These are phyloP conservation scores for Linnaemya vulpina DNA, from an alignment of 2,888 invertebrate genomes.

Conservation along the genomic window DNA sequence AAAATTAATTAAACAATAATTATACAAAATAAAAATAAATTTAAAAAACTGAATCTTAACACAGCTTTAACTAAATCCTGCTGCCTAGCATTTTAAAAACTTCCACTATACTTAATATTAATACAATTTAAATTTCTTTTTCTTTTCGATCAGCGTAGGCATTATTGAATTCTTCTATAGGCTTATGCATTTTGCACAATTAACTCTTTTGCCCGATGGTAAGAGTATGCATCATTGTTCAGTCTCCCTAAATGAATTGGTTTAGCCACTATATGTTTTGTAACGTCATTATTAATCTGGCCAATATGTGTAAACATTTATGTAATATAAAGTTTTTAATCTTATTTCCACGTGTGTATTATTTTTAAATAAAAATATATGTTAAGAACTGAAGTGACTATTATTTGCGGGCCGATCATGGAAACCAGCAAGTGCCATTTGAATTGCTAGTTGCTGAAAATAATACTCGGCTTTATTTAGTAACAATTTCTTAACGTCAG, in stretches of 20 bases:
- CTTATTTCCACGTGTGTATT: conserved; percentile 53
- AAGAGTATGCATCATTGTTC: conserved; percentile 26
- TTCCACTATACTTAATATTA: conserved; percentile 33
- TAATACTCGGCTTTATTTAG: too few species aligned
- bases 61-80: conserved; percentile 54
- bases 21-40: conserved; percentile 61
- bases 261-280: conserved; percentile 20
- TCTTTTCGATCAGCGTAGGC: conserved; percentile 64
- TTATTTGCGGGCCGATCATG: too few species aligned
- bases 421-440: too few species aligned
- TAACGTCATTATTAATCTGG: conserved; percentile 40
- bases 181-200: conserved; percentile 44
- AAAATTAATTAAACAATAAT: conserved; percentile 56
- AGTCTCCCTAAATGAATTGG: conserved; percentile 25
- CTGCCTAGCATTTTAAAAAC: neutral
- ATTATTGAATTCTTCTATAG: conserved; percentile 67
- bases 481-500: too few species aligned
- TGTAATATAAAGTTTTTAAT: conserved; percentile 55
- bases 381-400: neutral
- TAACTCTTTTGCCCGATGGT: conserved; percentile 10
- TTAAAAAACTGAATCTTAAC: conserved; percentile 33
- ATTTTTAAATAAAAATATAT: conserved; percentile 49
- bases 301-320: conserved; percentile 46
- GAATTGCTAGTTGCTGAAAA: too few species aligned
- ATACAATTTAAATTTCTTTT: conserved; percentile 56